A percentile compares a stretch with the other conserved stretches of the same genome.
Conservation (phyloP, 2,888 invertebrate species). For the Drosophila paramelanica region DNA sequence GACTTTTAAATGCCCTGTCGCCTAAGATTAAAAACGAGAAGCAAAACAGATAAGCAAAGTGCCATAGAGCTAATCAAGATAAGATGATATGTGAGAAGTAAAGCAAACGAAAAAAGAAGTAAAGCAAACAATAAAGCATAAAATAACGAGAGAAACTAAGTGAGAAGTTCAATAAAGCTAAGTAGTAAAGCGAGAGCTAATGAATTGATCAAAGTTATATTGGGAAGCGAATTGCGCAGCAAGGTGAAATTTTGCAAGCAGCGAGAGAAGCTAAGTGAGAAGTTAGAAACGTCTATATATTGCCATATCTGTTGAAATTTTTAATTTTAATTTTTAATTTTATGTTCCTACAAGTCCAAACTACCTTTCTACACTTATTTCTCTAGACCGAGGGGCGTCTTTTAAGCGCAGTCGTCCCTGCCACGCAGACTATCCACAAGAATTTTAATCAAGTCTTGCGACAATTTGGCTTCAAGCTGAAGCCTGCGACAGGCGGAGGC, state of each 20-base stretch:
- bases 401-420: conserved; percentile 33
- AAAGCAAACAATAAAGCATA: not conserved
- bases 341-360: not conserved
- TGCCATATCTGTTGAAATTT: no score
- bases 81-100: not conserved
- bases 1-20: no score
- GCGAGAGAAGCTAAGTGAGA: not conserved
- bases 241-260: not conserved
- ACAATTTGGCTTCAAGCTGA: conserved; percentile 32
- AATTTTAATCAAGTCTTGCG: conserved; percentile 63
- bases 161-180: no score
- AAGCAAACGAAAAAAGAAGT: not conserved
- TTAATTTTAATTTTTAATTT: no score
- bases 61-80: no score
- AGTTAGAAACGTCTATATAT: not conserved
- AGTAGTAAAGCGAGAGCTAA: no score
- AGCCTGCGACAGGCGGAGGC: conserved; percentile 10
- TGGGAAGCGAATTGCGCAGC: no score
- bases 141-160: not conserved
- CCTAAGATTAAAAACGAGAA: not conserved
- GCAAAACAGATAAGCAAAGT: no score
- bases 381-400: conserved; percentile 10
- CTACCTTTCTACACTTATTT: not conserved
- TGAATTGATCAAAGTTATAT: no score
- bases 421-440: conserved; percentile 32